Percentiles rank a stretch among this genome's conserved stretches.
Conservation (phyloP, 2,113 vertebrate species). For the Rutilus rutilus region DNA sequence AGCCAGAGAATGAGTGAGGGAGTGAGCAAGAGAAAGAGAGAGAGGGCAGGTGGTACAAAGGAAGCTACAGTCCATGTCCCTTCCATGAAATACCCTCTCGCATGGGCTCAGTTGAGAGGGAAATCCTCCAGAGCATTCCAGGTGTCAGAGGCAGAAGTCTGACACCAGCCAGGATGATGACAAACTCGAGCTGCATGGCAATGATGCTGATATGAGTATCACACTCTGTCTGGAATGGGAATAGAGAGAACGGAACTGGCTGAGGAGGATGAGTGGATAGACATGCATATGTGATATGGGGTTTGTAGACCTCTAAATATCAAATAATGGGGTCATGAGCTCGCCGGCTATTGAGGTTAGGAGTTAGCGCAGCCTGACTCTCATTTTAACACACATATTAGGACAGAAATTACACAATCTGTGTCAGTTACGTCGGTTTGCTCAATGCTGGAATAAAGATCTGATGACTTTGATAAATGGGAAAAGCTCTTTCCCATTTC, state of each 20-base stretch:
- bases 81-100: not conserved
- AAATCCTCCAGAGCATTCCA: conserved; percentile 23
- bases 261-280: not conserved
- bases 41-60: not conserved
- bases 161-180: conserved; percentile 37
- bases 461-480: conserved; percentile 1
- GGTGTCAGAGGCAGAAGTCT: conserved; percentile 31
- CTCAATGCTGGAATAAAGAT: not conserved
- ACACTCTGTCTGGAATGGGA: conserved; percentile 30
- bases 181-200: conserved; percentile 47
- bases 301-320: conserved; percentile 20
- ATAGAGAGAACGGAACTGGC: conserved; percentile 16
- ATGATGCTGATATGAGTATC: conserved; percentile 48
- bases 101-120: conserved; percentile 1
- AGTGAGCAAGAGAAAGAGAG: not conserved
- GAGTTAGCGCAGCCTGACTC: not conserved
- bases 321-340: conserved; percentile 31
- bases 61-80: not conserved
- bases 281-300: not conserved
- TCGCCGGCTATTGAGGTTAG: not conserved
- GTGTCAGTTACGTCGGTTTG: not conserved
- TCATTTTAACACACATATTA: not conserved
- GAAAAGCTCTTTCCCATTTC: not conserved
- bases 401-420: conserved; percentile 10
- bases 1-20: conserved; percentile 9